phyloP scores from a whole-genome alignment of 2,888 invertebrate genomes.

The Cryptophagus acutangulus region DNA sequence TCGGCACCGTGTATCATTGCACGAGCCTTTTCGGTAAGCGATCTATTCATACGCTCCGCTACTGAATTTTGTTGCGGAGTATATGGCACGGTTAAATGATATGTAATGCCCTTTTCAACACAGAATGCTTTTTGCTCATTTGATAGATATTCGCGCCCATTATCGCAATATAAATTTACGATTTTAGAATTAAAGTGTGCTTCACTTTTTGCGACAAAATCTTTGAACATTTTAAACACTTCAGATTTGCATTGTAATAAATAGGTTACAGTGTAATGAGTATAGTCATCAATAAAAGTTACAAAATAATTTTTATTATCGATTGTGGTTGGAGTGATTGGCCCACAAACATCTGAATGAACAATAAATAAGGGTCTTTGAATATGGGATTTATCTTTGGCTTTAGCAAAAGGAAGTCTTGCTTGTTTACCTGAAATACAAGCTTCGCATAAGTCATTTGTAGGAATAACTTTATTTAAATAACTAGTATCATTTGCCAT shows the following conservation, averaged over 20 bases:
- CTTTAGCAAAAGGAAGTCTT: conserved; percentile 18
- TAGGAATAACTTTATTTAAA: neutral
- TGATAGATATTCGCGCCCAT: conserved; percentile 22
- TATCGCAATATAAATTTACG: conserved; percentile 18
- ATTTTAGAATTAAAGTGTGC: conserved; percentile 10
- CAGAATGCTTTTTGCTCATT: conserved; percentile 16
- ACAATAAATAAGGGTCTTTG: conserved; percentile 34
- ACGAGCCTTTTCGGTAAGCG: conserved; percentile 24
- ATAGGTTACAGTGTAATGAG: conserved; percentile 25
- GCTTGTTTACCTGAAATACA: conserved; percentile 10
- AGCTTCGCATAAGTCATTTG: conserved; percentile 6
- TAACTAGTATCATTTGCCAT: conserved; percentile 4
- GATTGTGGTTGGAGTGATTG: conserved; percentile 33
- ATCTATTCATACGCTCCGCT: conserved; percentile 30
- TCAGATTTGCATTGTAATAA: conserved; percentile 27
- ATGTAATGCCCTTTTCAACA: conserved; percentile 16
- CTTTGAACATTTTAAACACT: conserved; percentile 20
- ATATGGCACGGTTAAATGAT: conserved; percentile 9
- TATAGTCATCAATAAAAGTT: conserved; percentile 31
- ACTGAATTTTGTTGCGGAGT: conserved; percentile 21
- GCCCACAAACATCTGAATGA: conserved; percentile 37
- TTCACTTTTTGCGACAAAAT: conserved; percentile 25
- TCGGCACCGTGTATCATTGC: conserved; percentile 23
- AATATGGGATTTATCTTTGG: conserved; percentile 29
- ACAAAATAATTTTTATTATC: conserved; percentile 18